phyloP scores from a whole-genome alignment of 2,888 invertebrate genomes.

The Scrobipalpa costella region DNA sequence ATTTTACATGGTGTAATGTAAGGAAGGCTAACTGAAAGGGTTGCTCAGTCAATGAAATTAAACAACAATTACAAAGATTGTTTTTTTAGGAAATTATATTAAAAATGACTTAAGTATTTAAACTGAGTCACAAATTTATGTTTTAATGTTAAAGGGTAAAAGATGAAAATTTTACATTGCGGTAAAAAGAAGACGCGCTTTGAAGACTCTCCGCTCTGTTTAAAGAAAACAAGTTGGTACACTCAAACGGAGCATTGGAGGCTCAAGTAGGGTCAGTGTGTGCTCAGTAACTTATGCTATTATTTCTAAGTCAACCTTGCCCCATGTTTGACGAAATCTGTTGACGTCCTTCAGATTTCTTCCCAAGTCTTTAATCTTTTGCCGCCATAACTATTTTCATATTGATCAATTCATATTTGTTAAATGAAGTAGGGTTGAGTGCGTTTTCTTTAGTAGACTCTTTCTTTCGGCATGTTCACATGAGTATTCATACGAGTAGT shows the following conservation, averaged over 20 bases:
- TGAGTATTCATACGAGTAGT: conserved; percentile 52
- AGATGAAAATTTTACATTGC: too few relatives aligned
- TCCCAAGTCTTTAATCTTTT: conserved; percentile 66
- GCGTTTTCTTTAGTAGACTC: conserved; percentile 39
- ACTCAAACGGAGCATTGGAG: conserved; percentile 68
- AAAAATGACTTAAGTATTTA: too few relatives aligned
- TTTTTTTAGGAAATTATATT: conserved; percentile 7
- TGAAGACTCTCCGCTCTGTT: conserved; percentile 59
- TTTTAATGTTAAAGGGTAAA: too few relatives aligned
- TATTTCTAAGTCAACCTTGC: conserved; percentile 75
- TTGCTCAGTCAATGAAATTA: too few relatives aligned
- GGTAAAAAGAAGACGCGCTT: conserved; percentile 28
- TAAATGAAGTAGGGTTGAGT: conserved; percentile 46
- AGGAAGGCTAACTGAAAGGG: too few relatives aligned
- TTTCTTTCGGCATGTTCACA: conserved; percentile 30
- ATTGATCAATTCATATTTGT: conserved; percentile 54
- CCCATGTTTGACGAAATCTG: conserved; percentile 75
- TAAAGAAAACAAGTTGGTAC: conserved; percentile 73
- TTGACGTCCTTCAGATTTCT: conserved; percentile 58
- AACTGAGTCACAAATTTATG: too few relatives aligned
- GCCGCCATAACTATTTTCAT: conserved; percentile 60
- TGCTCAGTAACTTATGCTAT: conserved; percentile 76
- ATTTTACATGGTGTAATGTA: too few relatives aligned
- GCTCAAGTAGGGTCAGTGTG: conserved; percentile 68
- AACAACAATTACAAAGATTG: not conserved